Base-by-base conservation (phyloP, 2,113 vertebrate species). In the Prolemur simus region DNA sequence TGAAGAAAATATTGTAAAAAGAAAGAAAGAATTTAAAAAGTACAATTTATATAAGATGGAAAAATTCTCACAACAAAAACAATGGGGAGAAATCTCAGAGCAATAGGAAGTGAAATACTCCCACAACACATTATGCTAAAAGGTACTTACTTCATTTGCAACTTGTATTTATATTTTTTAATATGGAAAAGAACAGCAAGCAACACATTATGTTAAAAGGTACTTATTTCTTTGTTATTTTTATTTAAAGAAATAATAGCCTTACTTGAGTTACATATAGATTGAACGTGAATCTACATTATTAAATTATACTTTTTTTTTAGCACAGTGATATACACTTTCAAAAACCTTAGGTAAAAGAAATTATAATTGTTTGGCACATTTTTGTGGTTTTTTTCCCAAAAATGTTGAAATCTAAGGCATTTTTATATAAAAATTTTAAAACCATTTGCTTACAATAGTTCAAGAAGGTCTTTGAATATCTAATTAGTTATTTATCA, bases 201-300 rank as follows among this genome's bases (percentile, higher is more conserved):
- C 66, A 95, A 95, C 87, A 97, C 91, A 98, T 98, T 96, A 97
- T 97, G 92, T 77, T 97, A 96, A 98, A 97, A 97, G 94, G 92
- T 96, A 98, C 95, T 97, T 97, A 96, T 94, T 97, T 96, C 90
- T 95, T 96, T 95, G 91, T 97, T 96, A 95, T 94, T 98, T 96
- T 96, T 91, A 97, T 88, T 97, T 96, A 95, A 95, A 94, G 90
- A 97, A 85, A 63, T 97, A 97, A 97, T 97, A 95, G 83, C 74
- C 78, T 96, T 97, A 80, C 68, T 76, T 89, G 73, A 97, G 95
- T 96, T 95, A 97, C 93, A 97, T 96, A 96, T 91, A 86, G 85
- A 81, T 86, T 92, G 81, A 97, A 86, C 92, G 49, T 84, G 87
- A 94, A 87, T 96, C 86, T 96, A 52, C 84, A 94, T 93, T 81